Conservation (phyloP, 2,888 invertebrate genomes). For the Liopterus haemorrhoidalis region DNA sequence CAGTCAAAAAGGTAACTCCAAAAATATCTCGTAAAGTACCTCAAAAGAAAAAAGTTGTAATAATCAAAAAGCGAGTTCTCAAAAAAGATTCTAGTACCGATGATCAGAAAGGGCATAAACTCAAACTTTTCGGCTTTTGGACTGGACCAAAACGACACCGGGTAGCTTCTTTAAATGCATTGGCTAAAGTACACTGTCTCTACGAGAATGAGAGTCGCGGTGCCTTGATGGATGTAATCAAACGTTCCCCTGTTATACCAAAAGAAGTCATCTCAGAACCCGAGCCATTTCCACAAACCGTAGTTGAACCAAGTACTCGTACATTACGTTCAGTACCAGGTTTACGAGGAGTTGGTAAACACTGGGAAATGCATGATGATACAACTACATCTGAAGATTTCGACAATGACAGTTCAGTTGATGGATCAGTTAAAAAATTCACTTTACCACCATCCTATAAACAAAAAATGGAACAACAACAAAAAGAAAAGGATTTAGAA, state of each 20-base stretch:
- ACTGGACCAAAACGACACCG: constrained; percentile 75
- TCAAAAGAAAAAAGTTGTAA: constrained; percentile 26
- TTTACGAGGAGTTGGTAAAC: constrained; percentile 69
- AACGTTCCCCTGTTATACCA: constrained; percentile 43
- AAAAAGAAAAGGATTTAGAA: constrained; percentile 40
- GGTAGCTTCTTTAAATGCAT: constrained; percentile 82
- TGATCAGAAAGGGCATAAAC: constrained; percentile 43
- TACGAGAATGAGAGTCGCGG: constrained; percentile 83
- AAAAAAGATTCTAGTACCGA: constrained; percentile 26
- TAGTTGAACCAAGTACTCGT: constrained; percentile 44
- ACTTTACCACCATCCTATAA: constrained; percentile 36
- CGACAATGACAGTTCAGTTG: constrained; percentile 38
- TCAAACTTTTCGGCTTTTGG: constrained; percentile 64
- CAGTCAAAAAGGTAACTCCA: constrained; percentile 38
- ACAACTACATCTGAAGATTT: constrained; percentile 52
- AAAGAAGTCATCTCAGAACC: constrained; percentile 25
- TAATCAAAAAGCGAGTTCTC: constrained; percentile 20
- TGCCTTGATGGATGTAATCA: constrained; percentile 53
- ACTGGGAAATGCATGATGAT: constrained; percentile 75
- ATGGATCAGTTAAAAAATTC: constrained; percentile 33
- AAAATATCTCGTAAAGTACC: constrained; percentile 38
- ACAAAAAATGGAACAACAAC: too few species aligned
- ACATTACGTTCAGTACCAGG: constrained; percentile 68
- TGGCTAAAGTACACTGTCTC: constrained; percentile 84
- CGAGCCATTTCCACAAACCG: constrained; percentile 11